Conservation (phyloP, 2,888 invertebrate species). For the Antitype chi region DNA sequence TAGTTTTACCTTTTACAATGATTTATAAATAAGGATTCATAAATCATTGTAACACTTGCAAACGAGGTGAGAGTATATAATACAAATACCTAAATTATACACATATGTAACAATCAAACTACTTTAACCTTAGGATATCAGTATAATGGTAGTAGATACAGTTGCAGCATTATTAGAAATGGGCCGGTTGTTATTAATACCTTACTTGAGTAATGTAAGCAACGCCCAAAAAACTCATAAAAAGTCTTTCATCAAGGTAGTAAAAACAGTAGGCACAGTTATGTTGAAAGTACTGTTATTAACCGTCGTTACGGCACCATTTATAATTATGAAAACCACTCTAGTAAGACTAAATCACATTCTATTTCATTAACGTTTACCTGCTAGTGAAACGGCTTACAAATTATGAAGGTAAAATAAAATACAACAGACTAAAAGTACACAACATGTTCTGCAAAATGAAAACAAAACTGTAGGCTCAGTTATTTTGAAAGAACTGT, state of each 20-base stretch:
- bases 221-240: neutral
- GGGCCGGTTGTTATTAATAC: neutral
- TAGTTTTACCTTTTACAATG: no score
- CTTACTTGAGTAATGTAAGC: neutral
- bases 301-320: conserved; percentile 9
- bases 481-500: no score
- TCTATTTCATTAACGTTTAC: conserved; percentile 1
- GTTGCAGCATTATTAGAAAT: neutral
- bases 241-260: conserved; percentile 4
- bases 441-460: neutral
- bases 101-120: neutral
- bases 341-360: conserved; percentile 25
- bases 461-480: neutral
- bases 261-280: conserved; percentile 9
- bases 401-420: neutral
- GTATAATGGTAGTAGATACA: neutral
- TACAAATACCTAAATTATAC: no score
- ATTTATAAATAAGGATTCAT: no score
- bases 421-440: neutral
- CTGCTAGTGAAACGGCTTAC: neutral
- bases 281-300: conserved; percentile 22
- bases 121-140: no score
- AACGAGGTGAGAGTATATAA: no score
- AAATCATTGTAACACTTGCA: neutral
- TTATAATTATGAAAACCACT: conserved; percentile 2